Evolutionary conservation across 2,113 vertebrate species (phyloP).

Genomic region (Colinus virginianus): DNA sequence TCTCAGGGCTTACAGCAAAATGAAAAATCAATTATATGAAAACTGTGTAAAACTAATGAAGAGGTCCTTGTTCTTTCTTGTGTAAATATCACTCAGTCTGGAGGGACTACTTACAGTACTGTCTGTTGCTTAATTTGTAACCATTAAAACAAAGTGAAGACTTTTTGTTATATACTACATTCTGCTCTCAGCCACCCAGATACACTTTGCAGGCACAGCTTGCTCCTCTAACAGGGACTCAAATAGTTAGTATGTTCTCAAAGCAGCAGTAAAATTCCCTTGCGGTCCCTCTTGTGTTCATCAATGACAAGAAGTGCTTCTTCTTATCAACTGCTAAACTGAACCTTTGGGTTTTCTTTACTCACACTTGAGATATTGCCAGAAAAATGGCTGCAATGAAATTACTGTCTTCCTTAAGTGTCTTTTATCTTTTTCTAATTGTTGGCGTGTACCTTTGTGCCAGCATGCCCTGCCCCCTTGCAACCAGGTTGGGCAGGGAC

Average conservation of each 20-base stretch:
- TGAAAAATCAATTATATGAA: slow-evolving; percentile 22
- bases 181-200: neutral
- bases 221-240: neutral
- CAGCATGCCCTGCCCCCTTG: neutral
- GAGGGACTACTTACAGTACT: slow-evolving; percentile 3
- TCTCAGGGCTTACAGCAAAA: neutral
- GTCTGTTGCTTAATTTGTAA: slow-evolving; percentile 38
- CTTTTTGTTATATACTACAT: neutral
- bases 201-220: neutral
- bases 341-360: neutral
- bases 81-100: slow-evolving; percentile 9
- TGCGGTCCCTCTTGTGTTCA: neutral
- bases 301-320: neutral
- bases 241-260: neutral
- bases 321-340: neutral
- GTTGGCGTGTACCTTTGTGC: accelerated
- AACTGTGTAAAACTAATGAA: slow-evolving; percentile 7
- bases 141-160: neutral
- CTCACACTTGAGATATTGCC: neutral
- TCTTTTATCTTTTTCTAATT: neutral
- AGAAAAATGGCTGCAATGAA: neutral
- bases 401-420: neutral
- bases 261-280: neutral
- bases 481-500: neutral
- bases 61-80: neutral